phyloP scores from a whole-genome alignment of 2,113 vertebrate species.

The Mirza zaza region DNA sequence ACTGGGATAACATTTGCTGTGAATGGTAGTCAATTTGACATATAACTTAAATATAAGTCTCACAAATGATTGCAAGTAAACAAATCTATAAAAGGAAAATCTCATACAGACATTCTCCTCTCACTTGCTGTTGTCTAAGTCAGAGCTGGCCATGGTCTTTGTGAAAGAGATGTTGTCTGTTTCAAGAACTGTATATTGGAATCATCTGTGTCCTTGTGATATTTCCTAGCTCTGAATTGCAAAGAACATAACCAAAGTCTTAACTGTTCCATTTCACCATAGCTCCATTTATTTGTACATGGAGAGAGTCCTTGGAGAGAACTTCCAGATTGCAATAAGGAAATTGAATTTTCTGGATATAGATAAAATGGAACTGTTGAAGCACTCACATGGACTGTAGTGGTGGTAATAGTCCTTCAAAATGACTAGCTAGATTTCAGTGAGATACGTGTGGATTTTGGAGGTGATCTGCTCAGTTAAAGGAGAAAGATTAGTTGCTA shows the following conservation, averaged over 20 bases:
- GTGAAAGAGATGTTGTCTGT: not conserved
- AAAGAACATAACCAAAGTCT: not conserved
- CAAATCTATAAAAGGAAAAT: not conserved
- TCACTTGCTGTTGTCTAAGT: not conserved
- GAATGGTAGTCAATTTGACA: not conserved
- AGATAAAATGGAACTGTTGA: constrained; percentile 1
- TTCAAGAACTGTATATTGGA: not conserved
- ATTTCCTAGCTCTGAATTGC: constrained; percentile 24
- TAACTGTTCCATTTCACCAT: not conserved
- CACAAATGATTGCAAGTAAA: not conserved
- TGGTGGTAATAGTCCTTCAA: not conserved
- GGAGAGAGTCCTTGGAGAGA: not conserved
- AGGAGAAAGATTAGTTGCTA: not conserved
- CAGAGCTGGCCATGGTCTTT: not conserved
- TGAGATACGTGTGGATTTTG: not conserved
- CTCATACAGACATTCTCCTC: not conserved
- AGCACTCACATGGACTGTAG: not conserved
- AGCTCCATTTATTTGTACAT: constrained; percentile 10
- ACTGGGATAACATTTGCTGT: not conserved
- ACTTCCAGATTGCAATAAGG: constrained; percentile 24
- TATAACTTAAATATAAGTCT: not conserved
- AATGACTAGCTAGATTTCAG: constrained; percentile 26
- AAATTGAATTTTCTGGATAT: not conserved
- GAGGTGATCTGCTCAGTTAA: not conserved
- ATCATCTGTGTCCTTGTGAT: not conserved